Conservation (phyloP, 2,888 invertebrate species). For the Rutpela maculata region DNA sequence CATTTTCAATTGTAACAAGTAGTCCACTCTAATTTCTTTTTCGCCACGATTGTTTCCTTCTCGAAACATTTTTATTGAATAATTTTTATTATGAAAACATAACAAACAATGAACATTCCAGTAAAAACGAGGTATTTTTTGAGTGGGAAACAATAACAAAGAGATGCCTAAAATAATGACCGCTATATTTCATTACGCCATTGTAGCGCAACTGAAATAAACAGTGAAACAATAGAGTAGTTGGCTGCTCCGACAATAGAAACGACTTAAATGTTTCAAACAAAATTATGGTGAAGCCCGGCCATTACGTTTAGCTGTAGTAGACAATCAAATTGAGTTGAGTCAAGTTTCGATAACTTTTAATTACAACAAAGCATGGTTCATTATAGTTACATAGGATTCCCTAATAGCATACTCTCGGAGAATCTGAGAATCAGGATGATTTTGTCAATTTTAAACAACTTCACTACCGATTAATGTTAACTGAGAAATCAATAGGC, state of each 20-base stretch:
- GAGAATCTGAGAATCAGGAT: conserved; percentile 29
- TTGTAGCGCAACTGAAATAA: conserved; percentile 66
- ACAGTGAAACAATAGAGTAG: conserved; percentile 67
- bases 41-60: conserved; percentile 46
- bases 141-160: conserved; percentile 59
- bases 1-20: not conserved
- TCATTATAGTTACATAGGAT: conserved; percentile 28
- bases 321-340: conserved; percentile 54
- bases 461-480: not conserved
- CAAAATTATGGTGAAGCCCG: conserved; percentile 59
- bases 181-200: conserved; percentile 66
- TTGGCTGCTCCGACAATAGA: conserved; percentile 60
- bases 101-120: conserved; percentile 45
- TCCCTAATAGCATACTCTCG: conserved; percentile 16
- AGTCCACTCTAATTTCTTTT: conserved; percentile 34
- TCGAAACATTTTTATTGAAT: conserved; percentile 36
- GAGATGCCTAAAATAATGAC: conserved; percentile 64
- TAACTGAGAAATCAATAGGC: not conserved
- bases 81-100: conserved; percentile 50
- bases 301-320: conserved; percentile 49
- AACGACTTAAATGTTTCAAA: conserved; percentile 65
- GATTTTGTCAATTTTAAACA: not conserved
- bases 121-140: conserved; percentile 53
- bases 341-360: conserved; percentile 55
- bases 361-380: conserved; percentile 47